These are phyloP conservation scores for Rhagoletis pomonella DNA, from an alignment of 1,140 invertebrate genomes.

Conservation along the genomic window DNA sequence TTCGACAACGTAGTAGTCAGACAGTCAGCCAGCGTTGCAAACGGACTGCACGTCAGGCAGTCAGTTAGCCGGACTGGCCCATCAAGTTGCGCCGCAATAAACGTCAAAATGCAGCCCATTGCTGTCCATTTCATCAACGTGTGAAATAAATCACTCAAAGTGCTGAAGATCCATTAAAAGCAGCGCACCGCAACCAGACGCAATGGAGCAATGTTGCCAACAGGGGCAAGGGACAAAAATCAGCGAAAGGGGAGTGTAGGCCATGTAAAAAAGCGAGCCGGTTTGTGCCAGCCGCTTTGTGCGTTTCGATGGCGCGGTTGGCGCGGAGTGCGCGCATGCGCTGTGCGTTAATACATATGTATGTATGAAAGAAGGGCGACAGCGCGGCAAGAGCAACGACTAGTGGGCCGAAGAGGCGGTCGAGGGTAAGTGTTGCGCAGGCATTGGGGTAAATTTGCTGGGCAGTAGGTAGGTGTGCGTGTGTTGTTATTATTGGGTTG, in stretches of 20 bases:
- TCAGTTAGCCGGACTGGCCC: conserved; percentile 22
- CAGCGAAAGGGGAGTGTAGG: no score
- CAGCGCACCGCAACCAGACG: conserved; percentile 48
- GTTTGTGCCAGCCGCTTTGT: background rate
- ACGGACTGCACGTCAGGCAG: background rate
- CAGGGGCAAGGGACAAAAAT: background rate
- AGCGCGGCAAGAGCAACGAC: background rate
- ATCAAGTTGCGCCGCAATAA: conserved; percentile 69
- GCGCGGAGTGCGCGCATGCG: conserved; percentile 14
- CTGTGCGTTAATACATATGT: no score
- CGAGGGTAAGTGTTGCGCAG: conserved; percentile 64
- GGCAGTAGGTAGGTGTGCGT: conserved; percentile 64
- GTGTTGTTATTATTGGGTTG: background rate
- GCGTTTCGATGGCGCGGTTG: background rate
- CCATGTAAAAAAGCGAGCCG: background rate
- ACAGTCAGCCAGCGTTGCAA: background rate
- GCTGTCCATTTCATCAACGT: conserved; percentile 74
- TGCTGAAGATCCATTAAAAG: conserved; percentile 72
- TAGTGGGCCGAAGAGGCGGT: conserved; percentile 1
- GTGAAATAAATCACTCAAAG: conserved; percentile 75
- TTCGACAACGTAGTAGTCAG: background rate
- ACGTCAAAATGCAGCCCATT: conserved; percentile 74
- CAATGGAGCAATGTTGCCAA: background rate
- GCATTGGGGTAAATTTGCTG: conserved; percentile 73
- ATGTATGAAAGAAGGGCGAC: no score